Percentiles rank a stretch among this genome's conserved stretches.
Conservation (phyloP, 2,113 vertebrate genomes). For the Ornithorhynchus anatinus region DNA sequence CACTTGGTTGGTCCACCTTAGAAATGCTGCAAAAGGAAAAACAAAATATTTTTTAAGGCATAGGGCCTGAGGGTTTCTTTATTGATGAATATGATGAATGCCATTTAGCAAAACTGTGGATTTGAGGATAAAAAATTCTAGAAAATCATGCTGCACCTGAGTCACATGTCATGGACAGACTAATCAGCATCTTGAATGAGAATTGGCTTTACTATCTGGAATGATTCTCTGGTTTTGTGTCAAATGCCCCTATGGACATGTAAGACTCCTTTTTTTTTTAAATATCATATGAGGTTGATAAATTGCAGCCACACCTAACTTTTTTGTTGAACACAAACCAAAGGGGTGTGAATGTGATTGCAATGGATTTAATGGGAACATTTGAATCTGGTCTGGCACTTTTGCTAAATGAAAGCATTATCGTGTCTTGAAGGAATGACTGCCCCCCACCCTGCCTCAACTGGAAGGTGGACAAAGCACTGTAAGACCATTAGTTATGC, state of each 20-base stretch:
- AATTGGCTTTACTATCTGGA: too few species aligned
- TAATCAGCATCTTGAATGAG: too few species aligned
- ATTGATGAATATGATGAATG: background rate
- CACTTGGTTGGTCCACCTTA: too few species aligned
- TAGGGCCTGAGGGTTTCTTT: too few species aligned
- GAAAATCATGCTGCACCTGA: background rate
- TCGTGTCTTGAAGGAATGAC: conserved; percentile 56
- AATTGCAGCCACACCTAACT: conserved; percentile 51
- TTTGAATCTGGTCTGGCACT: conserved; percentile 46
- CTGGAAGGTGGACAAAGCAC: conserved; percentile 41
- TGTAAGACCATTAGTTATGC: conserved; percentile 34
- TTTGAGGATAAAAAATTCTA: background rate
- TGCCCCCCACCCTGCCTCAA: conserved; percentile 18
- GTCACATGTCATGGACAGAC: background rate
- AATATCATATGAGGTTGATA: conserved; percentile 7
- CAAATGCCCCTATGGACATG: too few species aligned
- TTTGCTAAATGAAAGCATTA: conserved; percentile 50
- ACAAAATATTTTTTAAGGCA: too few species aligned
- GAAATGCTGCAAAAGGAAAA: too few species aligned
- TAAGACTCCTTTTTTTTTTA: too few species aligned
- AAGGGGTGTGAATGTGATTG: conserved; percentile 53
- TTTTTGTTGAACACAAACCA: conserved; percentile 42
- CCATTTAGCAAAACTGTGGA: background rate
- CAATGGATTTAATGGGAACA: conserved; percentile 46
- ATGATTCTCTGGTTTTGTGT: too few species aligned